phyloP scores from a whole-genome alignment of 2,113 vertebrate genomes.

The Microtus oregoni region DNA sequence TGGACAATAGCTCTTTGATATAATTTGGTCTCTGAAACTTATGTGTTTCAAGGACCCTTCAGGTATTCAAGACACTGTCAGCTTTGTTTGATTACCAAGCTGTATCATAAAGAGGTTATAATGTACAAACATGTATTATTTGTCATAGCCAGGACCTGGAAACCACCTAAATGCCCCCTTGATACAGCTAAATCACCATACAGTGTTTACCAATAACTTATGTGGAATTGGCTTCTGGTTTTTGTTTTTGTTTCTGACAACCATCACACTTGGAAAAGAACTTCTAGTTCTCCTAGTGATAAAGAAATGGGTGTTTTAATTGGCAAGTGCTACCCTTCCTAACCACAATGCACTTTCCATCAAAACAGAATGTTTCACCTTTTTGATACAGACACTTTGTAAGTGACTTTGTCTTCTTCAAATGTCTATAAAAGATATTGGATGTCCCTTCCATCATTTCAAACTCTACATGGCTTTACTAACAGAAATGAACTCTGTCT shows the following conservation, averaged over 20 bases:
- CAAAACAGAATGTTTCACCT: not conserved
- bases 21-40: not conserved
- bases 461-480: not conserved
- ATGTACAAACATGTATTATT: too few species aligned
- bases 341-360: not conserved
- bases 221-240: not conserved
- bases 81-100: not conserved
- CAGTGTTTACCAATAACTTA: not conserved
- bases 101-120: not conserved
- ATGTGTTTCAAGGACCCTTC: not conserved
- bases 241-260: not conserved
- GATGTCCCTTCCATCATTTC: not conserved
- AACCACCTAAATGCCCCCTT: too few species aligned
- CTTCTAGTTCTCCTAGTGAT: not conserved
- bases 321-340: not conserved
- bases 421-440: slow-evolving; percentile 3
- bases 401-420: slow-evolving; percentile 27
- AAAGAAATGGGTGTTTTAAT: not conserved
- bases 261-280: not conserved
- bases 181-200: not conserved
- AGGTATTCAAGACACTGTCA: not conserved
- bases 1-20: not conserved
- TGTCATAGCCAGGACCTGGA: too few species aligned
- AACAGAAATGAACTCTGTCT: slow-evolving; percentile 36
- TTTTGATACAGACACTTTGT: not conserved